Evolutionary conservation across 2,797 vertebrate species (phyloP).

Genomic region (Alcedo quadribrachys): DNA sequence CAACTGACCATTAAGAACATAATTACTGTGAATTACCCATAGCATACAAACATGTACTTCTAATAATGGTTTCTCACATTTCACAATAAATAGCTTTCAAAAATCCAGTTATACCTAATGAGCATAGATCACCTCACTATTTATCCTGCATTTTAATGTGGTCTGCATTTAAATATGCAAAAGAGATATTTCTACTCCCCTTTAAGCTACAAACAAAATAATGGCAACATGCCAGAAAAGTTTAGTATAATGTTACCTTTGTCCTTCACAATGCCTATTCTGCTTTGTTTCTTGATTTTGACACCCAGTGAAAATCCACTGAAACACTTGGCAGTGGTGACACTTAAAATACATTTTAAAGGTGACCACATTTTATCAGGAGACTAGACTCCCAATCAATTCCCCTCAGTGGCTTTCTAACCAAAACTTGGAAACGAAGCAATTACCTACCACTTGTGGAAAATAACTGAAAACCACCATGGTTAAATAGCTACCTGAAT

Average conservation of each 20-base stretch:
- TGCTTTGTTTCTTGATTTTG: constrained; percentile 31
- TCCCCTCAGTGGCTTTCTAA: constrained; percentile 18
- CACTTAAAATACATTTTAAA: constrained; percentile 45
- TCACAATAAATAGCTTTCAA: constrained; percentile 20
- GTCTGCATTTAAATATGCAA: constrained; percentile 28
- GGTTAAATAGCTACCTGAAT: constrained; percentile 8
- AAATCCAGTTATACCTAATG: background rate
- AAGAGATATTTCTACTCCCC: background rate
- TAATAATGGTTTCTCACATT: background rate
- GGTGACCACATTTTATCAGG: constrained; percentile 7
- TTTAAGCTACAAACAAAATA: constrained; percentile 21
- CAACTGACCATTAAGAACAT: background rate
- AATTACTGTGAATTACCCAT: constrained; percentile 20
- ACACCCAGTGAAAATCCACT: constrained; percentile 3
- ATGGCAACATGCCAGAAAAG: background rate
- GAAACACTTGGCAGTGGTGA: background rate
- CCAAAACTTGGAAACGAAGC: constrained; percentile 29
- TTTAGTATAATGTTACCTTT: background rate
- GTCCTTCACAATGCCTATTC: background rate
- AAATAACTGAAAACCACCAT: constrained; percentile 17
- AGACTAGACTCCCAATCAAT: background rate
- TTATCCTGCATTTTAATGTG: constrained; percentile 33
- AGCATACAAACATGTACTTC: background rate
- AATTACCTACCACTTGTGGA: constrained; percentile 7
- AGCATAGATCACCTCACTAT: background rate